Evolutionary conservation across 2,888 invertebrate genomes (phyloP), one percentile per base, ranked within the genome.

Genomic region (Chesias legatella): DNA sequence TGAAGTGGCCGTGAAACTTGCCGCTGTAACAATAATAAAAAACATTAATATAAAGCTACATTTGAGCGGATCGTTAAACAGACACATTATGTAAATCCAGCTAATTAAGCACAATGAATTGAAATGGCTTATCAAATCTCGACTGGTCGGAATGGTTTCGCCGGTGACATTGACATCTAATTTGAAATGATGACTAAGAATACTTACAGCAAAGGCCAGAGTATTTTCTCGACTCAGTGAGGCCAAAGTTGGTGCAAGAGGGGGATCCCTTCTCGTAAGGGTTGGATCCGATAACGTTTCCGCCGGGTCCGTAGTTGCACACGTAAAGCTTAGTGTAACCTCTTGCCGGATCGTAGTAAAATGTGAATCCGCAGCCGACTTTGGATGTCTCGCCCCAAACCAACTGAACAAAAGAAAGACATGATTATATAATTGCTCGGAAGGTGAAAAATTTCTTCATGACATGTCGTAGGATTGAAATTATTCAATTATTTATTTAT

Each of bases 321-420:
- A 95, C 93, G 79, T 94, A 95, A 44, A 94, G 90, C 76, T 94
- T 95, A 54, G 94, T 94, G 75, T 94, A 95, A 56, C 95, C 94
- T 56, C 91, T 84, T 1, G 73, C 51, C 1, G 91, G 90, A 62
- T 95, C 94, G 67, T 93, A 93, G 82, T 94, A 97, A 79, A 93
- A 94, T 0, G 95, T 91, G 72, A 91, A 96, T 17, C 97, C 97
- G 70, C 97, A 97, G 42, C 97, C 97, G 36, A 97, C 91, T 54
- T 93, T 89, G 66, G 93, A 93, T 7, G 96, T 95, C 69, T 94
- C 93, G 41, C 94, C 94, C 97, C 97, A 97, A 37, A 96, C 92
- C 79, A 97, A 90, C 95, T 97, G 56, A 46, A 61, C 49, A 52
- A 53, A 47, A 49, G 47, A 48, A 45, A 48, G 27, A 8, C 26